Conservation (phyloP, 2,888 invertebrate species). For the Ametastegia equiseti region DNA sequence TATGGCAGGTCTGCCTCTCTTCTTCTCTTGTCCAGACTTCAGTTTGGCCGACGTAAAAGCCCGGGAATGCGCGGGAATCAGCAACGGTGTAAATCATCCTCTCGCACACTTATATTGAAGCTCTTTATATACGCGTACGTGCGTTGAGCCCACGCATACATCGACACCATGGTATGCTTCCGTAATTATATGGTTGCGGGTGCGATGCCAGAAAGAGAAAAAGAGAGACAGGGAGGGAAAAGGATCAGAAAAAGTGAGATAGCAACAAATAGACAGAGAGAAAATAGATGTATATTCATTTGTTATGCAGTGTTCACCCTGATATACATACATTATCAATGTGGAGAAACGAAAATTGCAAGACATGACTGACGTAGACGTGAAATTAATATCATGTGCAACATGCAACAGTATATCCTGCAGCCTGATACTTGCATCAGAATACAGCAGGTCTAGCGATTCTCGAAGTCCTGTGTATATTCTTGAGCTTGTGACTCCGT, state of each 20-base stretch:
- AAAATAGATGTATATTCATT: neutral
- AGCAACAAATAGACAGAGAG: neutral
- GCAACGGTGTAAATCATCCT: slow-evolving; percentile 64
- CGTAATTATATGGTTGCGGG: slow-evolving; percentile 63
- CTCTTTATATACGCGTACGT: slow-evolving; percentile 40
- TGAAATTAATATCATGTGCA: too few species aligned
- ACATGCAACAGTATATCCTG: neutral
- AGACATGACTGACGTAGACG: too few species aligned
- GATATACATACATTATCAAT: neutral
- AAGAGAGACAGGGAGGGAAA: too few species aligned
- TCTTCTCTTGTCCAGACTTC: slow-evolving; percentile 38
- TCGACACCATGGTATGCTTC: slow-evolving; percentile 50
- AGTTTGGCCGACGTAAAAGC: slow-evolving; percentile 49
- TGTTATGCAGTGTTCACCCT: too few species aligned
- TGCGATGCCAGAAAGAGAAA: slow-evolving; percentile 54
- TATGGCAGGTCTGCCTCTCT: slow-evolving; percentile 40
- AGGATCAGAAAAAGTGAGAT: neutral
- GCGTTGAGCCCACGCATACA: slow-evolving; percentile 43
- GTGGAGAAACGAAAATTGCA: neutral
- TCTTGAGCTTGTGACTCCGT: neutral
- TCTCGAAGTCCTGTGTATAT: neutral
- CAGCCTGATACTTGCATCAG: neutral
- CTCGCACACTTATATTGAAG: slow-evolving; percentile 48
- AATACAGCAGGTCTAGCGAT: neutral
- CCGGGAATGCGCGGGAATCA: slow-evolving; percentile 59